These are phyloP conservation scores for Gallinago nigripennis DNA, from an alignment of 2,797 vertebrate species.

Conservation along the genomic window DNA sequence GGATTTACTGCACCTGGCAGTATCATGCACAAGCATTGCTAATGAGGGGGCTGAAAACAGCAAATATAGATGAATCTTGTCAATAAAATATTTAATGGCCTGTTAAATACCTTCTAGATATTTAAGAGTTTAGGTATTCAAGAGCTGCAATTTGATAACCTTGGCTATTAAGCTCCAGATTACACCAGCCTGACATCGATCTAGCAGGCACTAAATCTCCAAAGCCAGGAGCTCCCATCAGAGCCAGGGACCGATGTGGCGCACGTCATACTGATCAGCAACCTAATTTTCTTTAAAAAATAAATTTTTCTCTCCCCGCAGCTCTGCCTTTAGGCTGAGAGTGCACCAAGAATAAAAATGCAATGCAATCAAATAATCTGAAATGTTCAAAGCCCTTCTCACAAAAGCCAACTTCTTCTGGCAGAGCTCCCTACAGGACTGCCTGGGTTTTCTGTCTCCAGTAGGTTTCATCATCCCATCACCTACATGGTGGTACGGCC, in stretches of 20 bases:
- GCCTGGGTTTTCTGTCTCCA: not conserved
- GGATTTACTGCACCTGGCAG: constrained; percentile 56
- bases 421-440: not conserved
- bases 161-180: not conserved
- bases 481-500: not conserved
- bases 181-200: constrained; percentile 16
- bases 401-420: not conserved
- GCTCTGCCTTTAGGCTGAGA: not conserved
- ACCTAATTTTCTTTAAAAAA: not conserved
- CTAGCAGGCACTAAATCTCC: not conserved
- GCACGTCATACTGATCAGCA: not conserved
- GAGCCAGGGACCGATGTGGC: not conserved
- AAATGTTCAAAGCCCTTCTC: not conserved
- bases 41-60: constrained; percentile 36
- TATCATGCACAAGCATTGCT: constrained; percentile 15
- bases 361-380: not conserved
- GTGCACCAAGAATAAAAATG: not conserved
- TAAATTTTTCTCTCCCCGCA: not conserved
- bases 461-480: not conserved
- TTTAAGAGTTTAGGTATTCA: constrained; percentile 27
- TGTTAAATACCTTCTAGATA: constrained; percentile 48
- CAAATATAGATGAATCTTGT: constrained; percentile 34
- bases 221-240: not conserved
- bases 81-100: constrained; percentile 38
- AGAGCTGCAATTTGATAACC: constrained; percentile 30